Evolutionary conservation across 2,797 vertebrate genomes (phyloP), one percentile per base, ranked within the genome.

Genomic region (Erethizon dorsatum): DNA sequence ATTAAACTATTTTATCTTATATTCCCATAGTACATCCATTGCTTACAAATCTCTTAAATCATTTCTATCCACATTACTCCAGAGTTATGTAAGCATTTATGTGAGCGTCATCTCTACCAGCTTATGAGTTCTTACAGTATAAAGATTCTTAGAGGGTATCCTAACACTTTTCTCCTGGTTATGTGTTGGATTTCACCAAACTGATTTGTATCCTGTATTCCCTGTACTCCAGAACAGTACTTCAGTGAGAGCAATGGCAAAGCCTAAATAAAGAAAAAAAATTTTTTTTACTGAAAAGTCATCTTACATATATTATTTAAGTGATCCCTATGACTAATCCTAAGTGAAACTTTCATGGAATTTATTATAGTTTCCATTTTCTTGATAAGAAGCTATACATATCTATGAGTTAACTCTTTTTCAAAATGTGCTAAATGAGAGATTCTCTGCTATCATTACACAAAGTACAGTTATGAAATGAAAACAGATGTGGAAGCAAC

Each of bases 271-370:
- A 20, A 61, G 11, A 88, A 75, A 69, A 86, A 83, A 41, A 69
- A 79, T 54, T 94, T 94, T 52, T 67, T 94, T 96, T 41, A 41
- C 9, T 65, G 13, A 91, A 95, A 94, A 86, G 15, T 31, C 85
- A 6, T 59, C 59, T 87, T 14, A 45, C 13, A 52, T 92, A 47
- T 94, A 71, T 77, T 91, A 79, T 83, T 88, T 57, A 91, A 69
- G 37, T 77, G 33, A 45, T 75, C 6, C 15, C 83, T 83, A 83
- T 3, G 56, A 91, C 57, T 71, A 96, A 88, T 52, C 26, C 54
- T 56, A 26, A 6, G 0, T 57, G 15, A 91, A 5, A 3, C 6
- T 80, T 89, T 54, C 37, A 33, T 17, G 2, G 59, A 88, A 11
- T 28, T 80, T 90, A 54, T 91, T 69, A 37, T 15, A 67, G 14